phyloP scores from a whole-genome alignment of 2,113 vertebrate species.

The Halichoeres trimaculatus region DNA sequence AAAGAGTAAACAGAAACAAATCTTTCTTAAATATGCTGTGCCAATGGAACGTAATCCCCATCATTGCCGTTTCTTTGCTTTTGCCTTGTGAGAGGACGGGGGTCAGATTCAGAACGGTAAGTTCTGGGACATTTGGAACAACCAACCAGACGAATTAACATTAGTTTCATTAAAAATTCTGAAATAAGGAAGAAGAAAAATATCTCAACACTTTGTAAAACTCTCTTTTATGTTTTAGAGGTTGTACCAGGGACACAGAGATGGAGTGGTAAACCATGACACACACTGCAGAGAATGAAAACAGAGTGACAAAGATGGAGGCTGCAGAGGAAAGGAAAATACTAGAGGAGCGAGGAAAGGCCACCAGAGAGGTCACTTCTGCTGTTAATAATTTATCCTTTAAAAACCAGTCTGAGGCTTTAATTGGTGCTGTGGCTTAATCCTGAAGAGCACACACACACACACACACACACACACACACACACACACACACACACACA shows the following conservation, averaged over 20 bases:
- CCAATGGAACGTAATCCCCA: background rate
- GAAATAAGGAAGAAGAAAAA: background rate
- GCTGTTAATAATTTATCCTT: conserved; percentile 84
- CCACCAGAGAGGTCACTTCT: conserved; percentile 79
- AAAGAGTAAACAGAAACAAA: conserved; percentile 23
- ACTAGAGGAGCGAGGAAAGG: conserved; percentile 55
- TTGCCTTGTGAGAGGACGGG: background rate
- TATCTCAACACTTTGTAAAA: background rate
- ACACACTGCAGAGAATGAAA: conserved; percentile 8
- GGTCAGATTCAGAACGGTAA: background rate
- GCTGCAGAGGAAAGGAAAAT: conserved; percentile 26
- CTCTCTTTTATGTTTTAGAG: conserved; percentile 1
- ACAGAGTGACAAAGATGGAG: conserved; percentile 14
- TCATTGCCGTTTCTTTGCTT: background rate
- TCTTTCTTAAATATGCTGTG: conserved; percentile 6
- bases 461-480: too few species aligned
- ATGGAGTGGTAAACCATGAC: conserved; percentile 7
- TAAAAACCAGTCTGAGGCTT: conserved; percentile 75
- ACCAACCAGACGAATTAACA: background rate
- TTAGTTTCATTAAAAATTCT: conserved; percentile 2
- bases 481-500: conserved; percentile 51
- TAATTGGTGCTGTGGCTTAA: conserved; percentile 82
- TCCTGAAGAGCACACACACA: conserved; percentile 62
- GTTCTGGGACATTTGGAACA: conserved; percentile 3
- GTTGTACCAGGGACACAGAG: conserved; percentile 13